These are phyloP conservation scores for Uloborus diversus DNA, from an alignment of 1,140 invertebrate genomes.

Conservation along the genomic window DNA sequence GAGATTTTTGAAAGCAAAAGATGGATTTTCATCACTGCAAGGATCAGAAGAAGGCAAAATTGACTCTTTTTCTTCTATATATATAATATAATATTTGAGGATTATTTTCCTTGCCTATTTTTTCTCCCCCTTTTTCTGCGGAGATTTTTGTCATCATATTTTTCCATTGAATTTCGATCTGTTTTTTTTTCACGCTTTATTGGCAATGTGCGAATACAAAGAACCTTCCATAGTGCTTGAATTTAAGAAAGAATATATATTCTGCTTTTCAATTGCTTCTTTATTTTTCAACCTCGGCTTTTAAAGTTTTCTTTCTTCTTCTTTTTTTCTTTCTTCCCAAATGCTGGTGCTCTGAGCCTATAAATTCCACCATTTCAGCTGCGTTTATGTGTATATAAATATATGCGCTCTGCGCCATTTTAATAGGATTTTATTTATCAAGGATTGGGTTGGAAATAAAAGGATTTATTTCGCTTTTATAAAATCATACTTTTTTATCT, in stretches of 20 bases:
- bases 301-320: too few species aligned
- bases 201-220: slow-evolving; percentile 37
- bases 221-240: not conserved
- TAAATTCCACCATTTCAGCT: slow-evolving; percentile 12
- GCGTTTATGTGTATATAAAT: slow-evolving; percentile 14
- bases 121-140: slow-evolving; percentile 15
- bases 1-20: slow-evolving; percentile 42
- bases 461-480: not conserved
- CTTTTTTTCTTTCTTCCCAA: slow-evolving; percentile 2
- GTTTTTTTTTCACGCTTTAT: slow-evolving; percentile 48
- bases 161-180: slow-evolving; percentile 51
- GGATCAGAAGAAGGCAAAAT: not conserved
- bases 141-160: slow-evolving; percentile 46
- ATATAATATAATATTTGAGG: slow-evolving; percentile 31
- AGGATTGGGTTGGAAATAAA: not conserved
- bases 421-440: slow-evolving; percentile 37
- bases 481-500: too few species aligned
- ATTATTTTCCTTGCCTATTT: not conserved
- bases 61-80: not conserved
- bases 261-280: slow-evolving; percentile 14
- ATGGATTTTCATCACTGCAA: slow-evolving; percentile 30
- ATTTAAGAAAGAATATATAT: slow-evolving; percentile 48
- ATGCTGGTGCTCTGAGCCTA: slow-evolving; percentile 23
- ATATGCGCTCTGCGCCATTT: slow-evolving; percentile 3
- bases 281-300: slow-evolving; percentile 32